Evolutionary conservation across 2,888 invertebrate species (phyloP).

Genomic region (Meandrusa payeni): DNA sequence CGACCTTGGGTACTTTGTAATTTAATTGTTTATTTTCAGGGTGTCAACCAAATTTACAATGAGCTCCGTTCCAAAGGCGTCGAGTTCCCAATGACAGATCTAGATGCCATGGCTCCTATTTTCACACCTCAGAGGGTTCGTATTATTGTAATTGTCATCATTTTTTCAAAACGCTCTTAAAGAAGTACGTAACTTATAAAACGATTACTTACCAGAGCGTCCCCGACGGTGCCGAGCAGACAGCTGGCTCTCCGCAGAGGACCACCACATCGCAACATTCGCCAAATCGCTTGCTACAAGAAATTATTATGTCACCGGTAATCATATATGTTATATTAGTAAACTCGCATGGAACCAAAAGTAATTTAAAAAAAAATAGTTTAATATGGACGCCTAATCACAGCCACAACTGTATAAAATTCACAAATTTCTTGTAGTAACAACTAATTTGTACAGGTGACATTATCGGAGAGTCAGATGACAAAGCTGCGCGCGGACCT

Average conservation of each 20-base stretch:
- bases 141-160: no score
- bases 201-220: constrained; percentile 52
- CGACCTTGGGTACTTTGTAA: no score
- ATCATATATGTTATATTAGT: constrained; percentile 22
- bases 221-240: constrained; percentile 56
- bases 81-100: constrained; percentile 97
- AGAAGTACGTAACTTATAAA: no score
- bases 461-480: constrained; percentile 87
- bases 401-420: not conserved
- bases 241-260: constrained; percentile 59
- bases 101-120: constrained; percentile 96
- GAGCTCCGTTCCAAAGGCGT: constrained; percentile 97
- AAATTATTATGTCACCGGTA: constrained; percentile 45
- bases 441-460: constrained; percentile 38
- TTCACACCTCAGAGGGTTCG: constrained; percentile 94
- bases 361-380: no score
- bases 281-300: constrained; percentile 46
- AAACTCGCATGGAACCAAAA: not conserved
- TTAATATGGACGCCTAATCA: no score
- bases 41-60: constrained; percentile 96
- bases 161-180: no score
- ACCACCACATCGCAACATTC: constrained; percentile 45
- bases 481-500: constrained; percentile 95
- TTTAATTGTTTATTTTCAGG: constrained; percentile 73
- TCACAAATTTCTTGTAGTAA: not conserved